phyloP scores from a whole-genome alignment of 2,888 invertebrate genomes.

The Sphaeridia pumilis region DNA sequence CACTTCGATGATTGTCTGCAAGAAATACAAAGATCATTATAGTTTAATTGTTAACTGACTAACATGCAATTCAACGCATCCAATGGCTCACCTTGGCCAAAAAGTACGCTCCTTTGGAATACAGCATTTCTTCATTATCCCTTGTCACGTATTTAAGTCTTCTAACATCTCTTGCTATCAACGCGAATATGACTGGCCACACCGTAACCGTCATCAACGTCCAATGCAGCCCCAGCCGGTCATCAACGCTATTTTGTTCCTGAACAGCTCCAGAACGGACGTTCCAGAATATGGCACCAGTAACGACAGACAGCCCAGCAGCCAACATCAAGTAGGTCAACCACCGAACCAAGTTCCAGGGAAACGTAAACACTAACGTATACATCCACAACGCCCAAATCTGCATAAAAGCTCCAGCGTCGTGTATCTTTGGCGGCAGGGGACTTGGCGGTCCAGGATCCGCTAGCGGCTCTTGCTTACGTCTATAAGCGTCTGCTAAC shows the following conservation, averaged over 20 bases:
- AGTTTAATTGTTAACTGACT: not conserved
- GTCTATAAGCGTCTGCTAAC: conserved; percentile 66
- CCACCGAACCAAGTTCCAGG: conserved; percentile 67
- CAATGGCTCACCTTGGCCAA: conserved; percentile 55
- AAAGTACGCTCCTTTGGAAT: conserved; percentile 65
- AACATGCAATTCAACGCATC: not conserved
- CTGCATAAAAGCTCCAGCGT: conserved; percentile 57
- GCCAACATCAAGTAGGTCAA: conserved; percentile 65
- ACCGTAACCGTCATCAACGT: conserved; percentile 61
- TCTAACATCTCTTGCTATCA: conserved; percentile 44
- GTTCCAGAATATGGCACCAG: conserved; percentile 84
- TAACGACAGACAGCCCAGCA: conserved; percentile 65
- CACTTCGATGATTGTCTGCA: conserved; percentile 63
- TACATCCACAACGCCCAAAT: conserved; percentile 55
- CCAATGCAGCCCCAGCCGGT: conserved; percentile 73
- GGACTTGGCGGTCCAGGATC: conserved; percentile 70
- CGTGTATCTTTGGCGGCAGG: conserved; percentile 53
- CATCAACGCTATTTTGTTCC: conserved; percentile 39
- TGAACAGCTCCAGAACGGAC: conserved; percentile 55
- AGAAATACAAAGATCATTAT: conserved; percentile 9
- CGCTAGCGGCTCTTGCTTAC: conserved; percentile 51
- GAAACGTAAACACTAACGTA: conserved; percentile 63
- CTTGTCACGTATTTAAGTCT: conserved; percentile 54
- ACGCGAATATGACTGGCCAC: conserved; percentile 63
- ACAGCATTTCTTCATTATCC: conserved; percentile 67